phyloP scores from a whole-genome alignment of 2,797 vertebrate genomes.

The Ceryle rudis region DNA sequence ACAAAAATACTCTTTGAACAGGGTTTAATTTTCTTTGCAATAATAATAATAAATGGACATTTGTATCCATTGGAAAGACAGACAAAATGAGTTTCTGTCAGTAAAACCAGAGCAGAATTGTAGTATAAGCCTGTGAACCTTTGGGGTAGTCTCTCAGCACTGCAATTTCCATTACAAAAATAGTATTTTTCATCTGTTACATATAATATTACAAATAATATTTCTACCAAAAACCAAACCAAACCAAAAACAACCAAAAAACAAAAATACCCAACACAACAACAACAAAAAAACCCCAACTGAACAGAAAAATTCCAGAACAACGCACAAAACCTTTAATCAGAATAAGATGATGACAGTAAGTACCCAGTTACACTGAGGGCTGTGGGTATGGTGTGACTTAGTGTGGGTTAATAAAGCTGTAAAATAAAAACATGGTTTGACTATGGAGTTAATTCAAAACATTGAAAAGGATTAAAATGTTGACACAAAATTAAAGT shows the following conservation, averaged over 20 bases:
- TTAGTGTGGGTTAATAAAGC: background rate
- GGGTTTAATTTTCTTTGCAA: background rate
- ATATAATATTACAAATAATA: background rate
- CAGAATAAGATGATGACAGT: too few species aligned
- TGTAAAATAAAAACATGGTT: background rate
- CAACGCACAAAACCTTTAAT: too few species aligned
- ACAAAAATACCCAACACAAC: too few species aligned
- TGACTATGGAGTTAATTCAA: background rate
- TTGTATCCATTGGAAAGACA: background rate
- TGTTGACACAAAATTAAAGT: background rate
- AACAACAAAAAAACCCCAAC: too few species aligned
- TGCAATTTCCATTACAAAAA: background rate
- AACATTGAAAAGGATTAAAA: background rate
- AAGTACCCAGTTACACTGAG: background rate
- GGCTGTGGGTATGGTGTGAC: background rate
- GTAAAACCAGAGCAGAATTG: background rate
- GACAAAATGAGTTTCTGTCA: background rate
- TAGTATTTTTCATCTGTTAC: background rate
- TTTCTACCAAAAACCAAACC: background rate
- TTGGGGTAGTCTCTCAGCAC: background rate
- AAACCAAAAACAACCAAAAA: too few species aligned
- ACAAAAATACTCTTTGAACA: background rate
- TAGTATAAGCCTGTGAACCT: background rate
- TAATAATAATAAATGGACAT: background rate
- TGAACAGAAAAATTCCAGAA: too few species aligned